These are phyloP conservation scores for Perca fluviatilis DNA, from an alignment of 2,113 vertebrate species.

Conservation along the genomic window DNA sequence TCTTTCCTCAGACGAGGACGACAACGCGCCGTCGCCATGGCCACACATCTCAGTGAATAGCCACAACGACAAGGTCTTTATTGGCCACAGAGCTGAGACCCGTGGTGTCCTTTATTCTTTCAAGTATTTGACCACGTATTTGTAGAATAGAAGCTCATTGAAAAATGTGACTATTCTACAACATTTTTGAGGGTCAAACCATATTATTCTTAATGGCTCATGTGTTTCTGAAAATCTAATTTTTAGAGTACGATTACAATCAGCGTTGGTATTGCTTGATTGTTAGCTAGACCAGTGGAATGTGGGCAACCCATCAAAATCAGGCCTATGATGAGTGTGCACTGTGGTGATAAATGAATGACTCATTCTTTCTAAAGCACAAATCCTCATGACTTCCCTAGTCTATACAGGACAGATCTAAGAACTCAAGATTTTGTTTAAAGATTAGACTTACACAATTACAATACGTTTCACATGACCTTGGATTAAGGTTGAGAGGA, in stretches of 20 bases:
- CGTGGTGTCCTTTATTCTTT: neutral
- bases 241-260: neutral
- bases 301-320: constrained; percentile 1
- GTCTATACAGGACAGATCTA: neutral
- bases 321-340: neutral
- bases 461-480: neutral
- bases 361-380: constrained; percentile 19
- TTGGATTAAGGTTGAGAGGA: neutral
- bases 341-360: constrained; percentile 12
- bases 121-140: neutral
- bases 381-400: constrained; percentile 11
- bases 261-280: neutral
- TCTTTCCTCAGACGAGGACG: constrained; percentile 29
- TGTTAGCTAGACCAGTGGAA: constrained; percentile 13
- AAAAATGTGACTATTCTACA: neutral
- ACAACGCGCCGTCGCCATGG: constrained; percentile 31
- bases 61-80: constrained; percentile 9
- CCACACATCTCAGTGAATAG: constrained; percentile 15
- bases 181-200: neutral
- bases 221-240: neutral
- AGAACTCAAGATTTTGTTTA: neutral
- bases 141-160: neutral
- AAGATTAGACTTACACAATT: neutral
- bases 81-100: constrained; percentile 15
- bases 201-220: neutral